Evolutionary conservation across 2,113 vertebrate genomes (phyloP).

Genomic region (Myocastor coypus): DNA sequence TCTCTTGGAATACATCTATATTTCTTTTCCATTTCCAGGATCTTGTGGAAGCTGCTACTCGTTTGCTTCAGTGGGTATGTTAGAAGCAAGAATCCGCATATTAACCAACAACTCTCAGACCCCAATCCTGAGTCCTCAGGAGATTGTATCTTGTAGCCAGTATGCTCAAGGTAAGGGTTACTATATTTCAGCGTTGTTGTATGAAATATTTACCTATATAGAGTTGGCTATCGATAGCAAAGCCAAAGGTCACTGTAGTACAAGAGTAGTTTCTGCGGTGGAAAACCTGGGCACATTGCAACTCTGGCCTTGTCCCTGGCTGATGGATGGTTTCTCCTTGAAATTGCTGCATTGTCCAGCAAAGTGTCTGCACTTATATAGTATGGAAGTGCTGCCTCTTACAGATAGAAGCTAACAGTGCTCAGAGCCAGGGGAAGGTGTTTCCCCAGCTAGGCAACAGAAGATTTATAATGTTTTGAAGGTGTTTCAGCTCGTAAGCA

Average conservation of each 20-base stretch:
- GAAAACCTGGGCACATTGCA: background rate
- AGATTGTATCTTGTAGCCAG: slow-evolving; percentile 95
- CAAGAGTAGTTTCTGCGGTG: background rate
- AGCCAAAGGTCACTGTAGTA: background rate
- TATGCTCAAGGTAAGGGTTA: slow-evolving; percentile 94
- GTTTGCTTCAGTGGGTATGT: slow-evolving; percentile 95
- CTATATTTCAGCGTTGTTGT: background rate
- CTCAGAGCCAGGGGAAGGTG: background rate
- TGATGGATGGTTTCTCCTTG: background rate
- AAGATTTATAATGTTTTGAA: background rate
- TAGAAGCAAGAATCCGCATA: slow-evolving; percentile 95
- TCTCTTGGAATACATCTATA: background rate
- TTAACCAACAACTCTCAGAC: slow-evolving; percentile 93
- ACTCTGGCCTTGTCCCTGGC: background rate
- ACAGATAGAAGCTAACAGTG: background rate
- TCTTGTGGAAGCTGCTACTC: slow-evolving; percentile 96
- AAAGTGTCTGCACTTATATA: background rate
- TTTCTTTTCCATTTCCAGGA: slow-evolving; percentile 80
- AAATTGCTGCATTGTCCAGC: background rate
- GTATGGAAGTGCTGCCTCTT: background rate
- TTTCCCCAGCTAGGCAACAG: background rate
- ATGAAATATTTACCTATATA: background rate
- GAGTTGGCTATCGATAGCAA: background rate
- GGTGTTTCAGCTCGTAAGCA: background rate
- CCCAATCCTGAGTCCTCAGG: slow-evolving; percentile 94